Evolutionary conservation across 2,113 vertebrate genomes (phyloP), one percentile per base, ranked within the genome.

Genomic region (Pachycephala philippinensis): DNA sequence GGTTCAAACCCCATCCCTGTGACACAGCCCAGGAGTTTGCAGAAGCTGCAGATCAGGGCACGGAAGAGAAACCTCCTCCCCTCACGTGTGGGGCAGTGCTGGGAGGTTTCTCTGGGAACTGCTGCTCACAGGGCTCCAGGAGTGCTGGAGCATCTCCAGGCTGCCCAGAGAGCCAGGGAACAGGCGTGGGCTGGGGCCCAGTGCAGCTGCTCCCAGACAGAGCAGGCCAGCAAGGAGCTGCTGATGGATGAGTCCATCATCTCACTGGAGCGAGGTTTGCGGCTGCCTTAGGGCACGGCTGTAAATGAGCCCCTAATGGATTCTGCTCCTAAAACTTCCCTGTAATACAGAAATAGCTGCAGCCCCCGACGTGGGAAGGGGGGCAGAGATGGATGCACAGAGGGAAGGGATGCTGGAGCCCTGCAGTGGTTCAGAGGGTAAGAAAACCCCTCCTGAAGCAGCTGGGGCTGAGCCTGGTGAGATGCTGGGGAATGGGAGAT

Each of bases 261-360:
- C 88, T 96, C 90, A 12, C 68, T 23, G 68, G 53, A 69, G 90
- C 11, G 15, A 94, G 93, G 69, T 65, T 89, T 94, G 89, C 1
- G 4, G 64, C 93, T 87, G 95, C 96, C 94, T 93, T 27, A 92
- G 95, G 95, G 88, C 90, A 95, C 1, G 28, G 92, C 92, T 92
- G 92, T 80, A 96, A 96, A 96, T 94, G 95, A 96, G 88, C 79
- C 95, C 93, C 95, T 96, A 94, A 95, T 96, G 96, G 93, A 92
- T 97, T 93, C 90, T 84, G 84, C 85, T 95, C 83, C 90, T 94
- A 75, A 95, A 93, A 68, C 93, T 78, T 78, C 83, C 72, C 56
- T 79, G 93, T 96, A 71, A 83, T 53, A 75, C 92, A 88, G 88
- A 95, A 96, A 96, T 84, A 95, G 85, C 93, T 93, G 93, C 69